A percentile compares a stretch with the other conserved stretches of the same genome.
These are phyloP conservation scores for Acanthochromis polyacanthus DNA, from an alignment of 2,113 vertebrate genomes.

Conservation along the genomic window DNA sequence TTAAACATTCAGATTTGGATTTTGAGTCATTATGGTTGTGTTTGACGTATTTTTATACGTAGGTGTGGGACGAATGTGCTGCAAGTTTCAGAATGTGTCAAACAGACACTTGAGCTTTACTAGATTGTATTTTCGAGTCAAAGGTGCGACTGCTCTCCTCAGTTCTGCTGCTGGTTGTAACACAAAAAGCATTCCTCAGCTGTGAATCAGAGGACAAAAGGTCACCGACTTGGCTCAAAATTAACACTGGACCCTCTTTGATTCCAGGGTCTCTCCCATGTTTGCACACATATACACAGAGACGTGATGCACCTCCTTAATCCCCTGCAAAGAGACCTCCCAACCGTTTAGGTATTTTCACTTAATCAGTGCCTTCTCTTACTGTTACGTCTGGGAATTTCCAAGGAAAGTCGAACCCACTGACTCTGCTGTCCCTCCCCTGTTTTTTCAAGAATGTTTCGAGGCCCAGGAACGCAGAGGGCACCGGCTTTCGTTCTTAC, in stretches of 20 bases:
- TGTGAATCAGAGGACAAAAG: constrained; percentile 79
- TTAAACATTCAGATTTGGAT: constrained; percentile 36
- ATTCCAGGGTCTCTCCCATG: constrained; percentile 71
- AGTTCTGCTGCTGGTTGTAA: constrained; percentile 56
- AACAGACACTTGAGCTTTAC: constrained; percentile 25
- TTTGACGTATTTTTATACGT: constrained; percentile 16
- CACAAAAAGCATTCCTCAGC: constrained; percentile 82
- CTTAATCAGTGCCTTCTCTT: constrained; percentile 45
- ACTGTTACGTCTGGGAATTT: constrained; percentile 70
- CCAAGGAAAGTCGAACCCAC: constrained; percentile 57
- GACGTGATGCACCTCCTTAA: constrained; percentile 32
- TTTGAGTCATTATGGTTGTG: constrained; percentile 6
- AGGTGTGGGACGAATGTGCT: constrained; percentile 19
- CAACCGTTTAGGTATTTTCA: constrained; percentile 54
- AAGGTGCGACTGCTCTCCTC: constrained; percentile 30
- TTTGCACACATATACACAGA: constrained; percentile 54
- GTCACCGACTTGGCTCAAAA: constrained; percentile 73
- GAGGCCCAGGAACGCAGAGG: constrained; percentile 56
- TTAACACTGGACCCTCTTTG: constrained; percentile 71
- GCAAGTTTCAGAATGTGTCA: not conserved
- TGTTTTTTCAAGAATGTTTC: constrained; percentile 66
- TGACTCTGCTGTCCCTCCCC: constrained; percentile 49
- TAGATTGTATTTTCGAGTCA: constrained; percentile 28
- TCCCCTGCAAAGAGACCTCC: constrained; percentile 55
- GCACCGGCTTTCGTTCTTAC: constrained; percentile 51